Evolutionary conservation across 2,113 vertebrate species (phyloP).

Genomic region (Smithornis capensis): DNA sequence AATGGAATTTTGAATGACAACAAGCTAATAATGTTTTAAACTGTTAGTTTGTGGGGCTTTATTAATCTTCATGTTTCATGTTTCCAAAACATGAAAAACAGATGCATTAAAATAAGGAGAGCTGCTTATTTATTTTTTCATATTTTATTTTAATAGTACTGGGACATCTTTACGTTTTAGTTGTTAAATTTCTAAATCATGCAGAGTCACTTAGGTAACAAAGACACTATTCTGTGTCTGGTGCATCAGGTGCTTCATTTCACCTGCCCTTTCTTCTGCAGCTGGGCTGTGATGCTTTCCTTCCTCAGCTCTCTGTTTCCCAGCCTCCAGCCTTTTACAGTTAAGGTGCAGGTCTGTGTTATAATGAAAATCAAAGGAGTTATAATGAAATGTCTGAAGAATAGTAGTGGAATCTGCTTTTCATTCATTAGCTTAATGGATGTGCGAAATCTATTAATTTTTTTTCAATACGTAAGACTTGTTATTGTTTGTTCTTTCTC

Average conservation of each 20-base stretch:
- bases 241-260: background rate
- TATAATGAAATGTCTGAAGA: background rate
- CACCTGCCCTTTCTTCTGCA: background rate
- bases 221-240: background rate
- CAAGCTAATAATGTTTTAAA: background rate
- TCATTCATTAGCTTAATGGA: background rate
- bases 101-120: background rate
- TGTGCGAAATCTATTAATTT: conserved; percentile 5
- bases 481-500: conserved; percentile 30
- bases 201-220: background rate
- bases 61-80: background rate
- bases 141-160: background rate
- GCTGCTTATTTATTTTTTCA: background rate
- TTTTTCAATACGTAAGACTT: background rate
- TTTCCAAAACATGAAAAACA: background rate
- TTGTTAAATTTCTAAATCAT: background rate
- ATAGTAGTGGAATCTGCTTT: background rate
- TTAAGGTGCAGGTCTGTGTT: background rate
- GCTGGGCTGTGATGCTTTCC: background rate
- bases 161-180: background rate
- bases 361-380: background rate
- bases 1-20: background rate
- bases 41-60: background rate
- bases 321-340: background rate
- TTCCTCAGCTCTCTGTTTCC: background rate